Conservation (phyloP, 2,888 invertebrate genomes). For the Pantelozetes paolii region DNA sequence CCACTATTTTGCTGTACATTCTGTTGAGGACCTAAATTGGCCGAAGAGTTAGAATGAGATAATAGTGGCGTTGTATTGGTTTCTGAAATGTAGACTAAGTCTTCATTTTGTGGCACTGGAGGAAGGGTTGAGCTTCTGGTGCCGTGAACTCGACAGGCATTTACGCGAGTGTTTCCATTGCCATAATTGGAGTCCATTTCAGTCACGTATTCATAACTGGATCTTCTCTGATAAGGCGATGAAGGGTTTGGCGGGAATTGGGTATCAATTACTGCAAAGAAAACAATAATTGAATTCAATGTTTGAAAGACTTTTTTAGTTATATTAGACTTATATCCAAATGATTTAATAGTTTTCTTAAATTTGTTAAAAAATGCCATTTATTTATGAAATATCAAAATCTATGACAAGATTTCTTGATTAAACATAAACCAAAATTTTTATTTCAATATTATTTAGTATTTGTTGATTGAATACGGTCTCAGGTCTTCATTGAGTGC, state of each 20-base stretch:
- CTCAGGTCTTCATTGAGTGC: too few relatives aligned
- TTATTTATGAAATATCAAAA: too few relatives aligned
- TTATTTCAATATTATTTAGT: too few relatives aligned
- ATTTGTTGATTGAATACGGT: too few relatives aligned
- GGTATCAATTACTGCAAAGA: not conserved
- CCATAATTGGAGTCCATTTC: too few relatives aligned
- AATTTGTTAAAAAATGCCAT: too few relatives aligned
- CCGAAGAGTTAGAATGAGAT: constrained; percentile 34
- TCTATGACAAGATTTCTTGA: too few relatives aligned
- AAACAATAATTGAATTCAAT: not conserved
- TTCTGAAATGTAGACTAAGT: constrained; percentile 43
- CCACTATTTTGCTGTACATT: constrained; percentile 40
- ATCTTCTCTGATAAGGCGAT: constrained; percentile 39
- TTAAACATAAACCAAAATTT: too few relatives aligned
- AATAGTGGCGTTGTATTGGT: constrained; percentile 11
- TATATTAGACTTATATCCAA: too few relatives aligned
- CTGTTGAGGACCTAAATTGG: constrained; percentile 33
- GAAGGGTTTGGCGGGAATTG: not conserved
- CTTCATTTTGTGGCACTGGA: constrained; percentile 38
- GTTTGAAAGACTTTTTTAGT: not conserved
- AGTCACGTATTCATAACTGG: constrained; percentile 42
- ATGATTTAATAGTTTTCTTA: too few relatives aligned
- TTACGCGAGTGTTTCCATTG: not conserved
- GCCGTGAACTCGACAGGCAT: constrained; percentile 1
- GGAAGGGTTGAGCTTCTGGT: constrained; percentile 39